These are phyloP conservation scores for Anas flavirostris DNA, from an alignment of 2,797 vertebrate species.

Conservation along the genomic window DNA sequence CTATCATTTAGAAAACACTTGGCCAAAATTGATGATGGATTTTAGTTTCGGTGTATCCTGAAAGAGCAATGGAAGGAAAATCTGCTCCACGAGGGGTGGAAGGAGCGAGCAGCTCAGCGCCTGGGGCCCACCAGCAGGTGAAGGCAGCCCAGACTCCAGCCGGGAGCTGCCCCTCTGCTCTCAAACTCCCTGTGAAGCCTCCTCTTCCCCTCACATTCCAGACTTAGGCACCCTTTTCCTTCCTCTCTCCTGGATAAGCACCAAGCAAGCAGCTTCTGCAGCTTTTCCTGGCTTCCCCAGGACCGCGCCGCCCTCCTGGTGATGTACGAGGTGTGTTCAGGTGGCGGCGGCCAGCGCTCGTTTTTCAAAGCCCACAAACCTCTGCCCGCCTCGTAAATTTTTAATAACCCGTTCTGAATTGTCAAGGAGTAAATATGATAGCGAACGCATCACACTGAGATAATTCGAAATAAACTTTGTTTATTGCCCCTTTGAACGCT, in stretches of 20 bases:
- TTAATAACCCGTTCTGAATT: conserved; percentile 66
- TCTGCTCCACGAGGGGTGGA: not conserved
- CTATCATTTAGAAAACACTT: not conserved
- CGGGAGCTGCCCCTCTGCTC: not conserved
- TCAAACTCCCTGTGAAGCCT: not conserved
- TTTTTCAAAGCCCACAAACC: conserved; percentile 58
- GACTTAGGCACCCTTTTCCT: not conserved
- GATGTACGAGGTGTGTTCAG: conserved; percentile 39
- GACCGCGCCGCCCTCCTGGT: not conserved
- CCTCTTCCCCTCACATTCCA: not conserved
- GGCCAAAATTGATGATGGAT: not conserved
- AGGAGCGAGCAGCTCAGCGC: not conserved
- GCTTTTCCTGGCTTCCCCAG: not conserved
- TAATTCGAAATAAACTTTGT: conserved; percentile 65
- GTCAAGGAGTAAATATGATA: conserved; percentile 61
- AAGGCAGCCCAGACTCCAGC: not conserved
- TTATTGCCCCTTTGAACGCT: conserved; percentile 55
- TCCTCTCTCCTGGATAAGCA: not conserved
- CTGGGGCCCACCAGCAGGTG: accelerated
- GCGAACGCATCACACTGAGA: conserved; percentile 55
- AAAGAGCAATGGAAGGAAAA: conserved; percentile 5
- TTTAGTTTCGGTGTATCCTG: not conserved
- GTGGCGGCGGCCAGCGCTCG: not conserved
- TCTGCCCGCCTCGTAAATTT: conserved; percentile 64
- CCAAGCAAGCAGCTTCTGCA: not conserved